phyloP scores from a whole-genome alignment of 2,113 vertebrate species.

The Callopanchax toddi region DNA sequence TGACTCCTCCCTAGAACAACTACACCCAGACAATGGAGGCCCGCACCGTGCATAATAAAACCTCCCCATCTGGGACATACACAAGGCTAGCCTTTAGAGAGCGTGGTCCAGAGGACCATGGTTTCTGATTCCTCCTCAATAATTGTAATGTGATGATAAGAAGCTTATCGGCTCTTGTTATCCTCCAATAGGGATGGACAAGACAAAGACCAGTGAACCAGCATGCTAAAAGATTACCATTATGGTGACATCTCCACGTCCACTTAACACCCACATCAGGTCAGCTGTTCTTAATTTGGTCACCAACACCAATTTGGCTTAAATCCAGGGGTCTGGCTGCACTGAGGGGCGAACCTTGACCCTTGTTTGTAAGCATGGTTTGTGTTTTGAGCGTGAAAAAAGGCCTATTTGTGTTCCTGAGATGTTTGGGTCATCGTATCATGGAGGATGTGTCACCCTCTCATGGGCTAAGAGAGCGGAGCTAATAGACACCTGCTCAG shows the following conservation, averaged over 20 bases:
- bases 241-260: conserved; percentile 58
- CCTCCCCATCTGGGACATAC: conserved; percentile 51
- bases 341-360: conserved; percentile 60
- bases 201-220: conserved; percentile 58
- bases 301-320: conserved; percentile 61
- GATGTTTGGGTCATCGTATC: conserved; percentile 61
- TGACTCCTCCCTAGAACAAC: conserved; percentile 25
- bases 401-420: conserved; percentile 57
- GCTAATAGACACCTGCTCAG: conserved; percentile 61
- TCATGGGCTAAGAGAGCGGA: conserved; percentile 35
- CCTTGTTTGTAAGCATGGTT: conserved; percentile 68
- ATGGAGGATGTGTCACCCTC: conserved; percentile 40
- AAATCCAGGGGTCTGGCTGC: conserved; percentile 40
- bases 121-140: conserved; percentile 58
- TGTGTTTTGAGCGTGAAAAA: conserved; percentile 53
- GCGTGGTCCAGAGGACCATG: conserved; percentile 32
- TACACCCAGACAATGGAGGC: conserved; percentile 45
- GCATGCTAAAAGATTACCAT: conserved; percentile 67
- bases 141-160: conserved; percentile 78
- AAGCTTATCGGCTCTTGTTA: conserved; percentile 74
- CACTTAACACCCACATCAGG: conserved; percentile 77
- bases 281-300: conserved; percentile 78
- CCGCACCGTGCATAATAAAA: conserved; percentile 59
- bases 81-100: conserved; percentile 37
- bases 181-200: conserved; percentile 51